phyloP scores from a whole-genome alignment of 2,888 invertebrate species.

The Chymomyza caudatula region DNA sequence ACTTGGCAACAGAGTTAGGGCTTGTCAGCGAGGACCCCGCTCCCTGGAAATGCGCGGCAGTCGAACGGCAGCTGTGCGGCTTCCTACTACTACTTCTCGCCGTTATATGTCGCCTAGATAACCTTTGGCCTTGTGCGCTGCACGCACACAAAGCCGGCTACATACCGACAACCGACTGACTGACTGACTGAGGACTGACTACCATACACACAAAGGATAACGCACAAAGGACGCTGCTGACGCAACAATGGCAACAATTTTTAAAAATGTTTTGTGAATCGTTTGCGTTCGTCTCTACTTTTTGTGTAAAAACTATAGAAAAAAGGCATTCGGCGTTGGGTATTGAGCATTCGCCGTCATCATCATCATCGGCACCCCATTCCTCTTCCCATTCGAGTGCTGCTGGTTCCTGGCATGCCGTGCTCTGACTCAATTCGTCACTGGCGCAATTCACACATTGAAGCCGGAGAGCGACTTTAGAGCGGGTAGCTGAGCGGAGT shows the following conservation, averaged over 20 bases:
- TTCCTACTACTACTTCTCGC: slow-evolving; percentile 25
- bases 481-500: neutral
- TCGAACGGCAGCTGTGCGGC: slow-evolving; percentile 60
- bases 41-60: slow-evolving; percentile 2
- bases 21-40: slow-evolving; percentile 17
- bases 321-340: slow-evolving; percentile 27
- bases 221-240: slow-evolving; percentile 64
- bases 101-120: slow-evolving; percentile 67
- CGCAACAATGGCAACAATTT: slow-evolving; percentile 69
- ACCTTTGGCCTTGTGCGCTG: slow-evolving; percentile 64
- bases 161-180: slow-evolving; percentile 31
- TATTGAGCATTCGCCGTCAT: neutral
- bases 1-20: neutral
- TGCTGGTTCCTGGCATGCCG: slow-evolving; percentile 15
- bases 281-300: slow-evolving; percentile 23
- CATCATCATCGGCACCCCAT: slow-evolving; percentile 27
- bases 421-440: slow-evolving; percentile 55
- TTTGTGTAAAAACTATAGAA: slow-evolving; percentile 65
- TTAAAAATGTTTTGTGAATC: slow-evolving; percentile 52
- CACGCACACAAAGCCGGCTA: slow-evolving; percentile 28
- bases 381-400: slow-evolving; percentile 2
- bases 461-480: neutral
- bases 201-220: slow-evolving; percentile 60
- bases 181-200: slow-evolving; percentile 24
- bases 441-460: slow-evolving; percentile 29